Evolutionary conservation across 2,888 invertebrate species (phyloP).

Genomic region (Oscheius myriophilus): DNA sequence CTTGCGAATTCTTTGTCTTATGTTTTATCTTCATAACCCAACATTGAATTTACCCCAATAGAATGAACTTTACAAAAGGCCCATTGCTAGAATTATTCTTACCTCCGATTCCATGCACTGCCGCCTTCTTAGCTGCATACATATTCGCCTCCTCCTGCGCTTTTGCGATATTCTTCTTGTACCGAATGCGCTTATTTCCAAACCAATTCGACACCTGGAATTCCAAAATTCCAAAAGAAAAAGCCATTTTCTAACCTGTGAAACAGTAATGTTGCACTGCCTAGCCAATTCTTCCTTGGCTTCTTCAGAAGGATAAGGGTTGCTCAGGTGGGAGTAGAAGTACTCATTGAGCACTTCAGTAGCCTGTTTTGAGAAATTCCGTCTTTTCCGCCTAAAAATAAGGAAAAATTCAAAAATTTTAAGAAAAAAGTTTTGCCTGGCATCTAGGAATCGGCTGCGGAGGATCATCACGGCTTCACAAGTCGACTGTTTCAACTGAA

Average conservation of each 20-base stretch:
- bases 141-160: slow-evolving; percentile 97
- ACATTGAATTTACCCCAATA: neutral
- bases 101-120: slow-evolving; percentile 66
- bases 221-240: neutral
- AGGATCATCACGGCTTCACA: slow-evolving; percentile 99
- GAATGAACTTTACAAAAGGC: too few relatives aligned
- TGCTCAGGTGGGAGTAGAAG: slow-evolving; percentile 98
- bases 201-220: slow-evolving; percentile 88
- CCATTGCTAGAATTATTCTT: neutral
- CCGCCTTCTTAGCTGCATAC: slow-evolving; percentile 95
- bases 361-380: slow-evolving; percentile 99
- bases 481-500: slow-evolving; percentile 96
- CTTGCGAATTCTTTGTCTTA: too few relatives aligned
- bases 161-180: slow-evolving; percentile 99
- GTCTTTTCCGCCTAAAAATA: slow-evolving; percentile 79
- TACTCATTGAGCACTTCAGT: slow-evolving; percentile 99
- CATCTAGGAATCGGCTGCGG: slow-evolving; percentile 77
- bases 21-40: too few relatives aligned
- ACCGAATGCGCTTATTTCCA: slow-evolving; percentile 98
- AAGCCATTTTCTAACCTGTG: slow-evolving; percentile 79
- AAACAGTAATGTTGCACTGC: slow-evolving; percentile 97
- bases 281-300: slow-evolving; percentile 98
- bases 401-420: neutral
- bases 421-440: slow-evolving; percentile 53
- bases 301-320: slow-evolving; percentile 99